A percentile compares a stretch with the other conserved stretches of the same genome.
Conservation (phyloP, 2,797 vertebrate species). For the Poeciliopsis gracilis region DNA sequence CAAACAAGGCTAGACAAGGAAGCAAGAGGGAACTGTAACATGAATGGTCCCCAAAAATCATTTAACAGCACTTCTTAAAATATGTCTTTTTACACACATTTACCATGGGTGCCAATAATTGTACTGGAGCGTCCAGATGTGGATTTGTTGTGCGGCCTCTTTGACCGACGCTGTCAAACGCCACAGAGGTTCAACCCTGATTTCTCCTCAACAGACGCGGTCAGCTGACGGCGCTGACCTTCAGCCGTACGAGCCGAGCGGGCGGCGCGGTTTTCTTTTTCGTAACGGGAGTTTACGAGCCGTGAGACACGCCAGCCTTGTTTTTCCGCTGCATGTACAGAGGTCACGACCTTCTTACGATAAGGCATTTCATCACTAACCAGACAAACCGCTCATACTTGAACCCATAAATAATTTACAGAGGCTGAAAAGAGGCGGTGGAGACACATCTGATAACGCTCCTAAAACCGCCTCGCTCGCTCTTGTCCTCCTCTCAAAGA, state of each 20-base stretch:
- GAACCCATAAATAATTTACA: conserved; percentile 68
- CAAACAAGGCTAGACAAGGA: background rate
- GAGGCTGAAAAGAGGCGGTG: conserved; percentile 43
- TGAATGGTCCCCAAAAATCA: background rate
- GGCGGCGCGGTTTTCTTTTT: conserved; percentile 26
- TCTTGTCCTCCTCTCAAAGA: conserved; percentile 8
- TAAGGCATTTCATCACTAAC: conserved; percentile 60
- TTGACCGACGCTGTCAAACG: conserved; percentile 32
- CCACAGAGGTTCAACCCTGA: conserved; percentile 25
- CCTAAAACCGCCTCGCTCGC: conserved; percentile 32
- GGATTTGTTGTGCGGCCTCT: conserved; percentile 16
- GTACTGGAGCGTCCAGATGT: conserved; percentile 27
- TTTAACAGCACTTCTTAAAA: background rate
- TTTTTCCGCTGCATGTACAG: conserved; percentile 35
- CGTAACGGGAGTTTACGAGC: conserved; percentile 48
- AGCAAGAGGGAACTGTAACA: background rate
- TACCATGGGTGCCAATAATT: conserved; percentile 1
- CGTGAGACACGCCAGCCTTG: conserved; percentile 54
- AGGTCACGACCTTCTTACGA: conserved; percentile 49
- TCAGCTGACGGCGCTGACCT: conserved; percentile 41
- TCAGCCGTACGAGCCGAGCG: conserved; percentile 28
- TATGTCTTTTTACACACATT: background rate
- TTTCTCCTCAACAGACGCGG: conserved; percentile 18
- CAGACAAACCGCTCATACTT: conserved; percentile 41
- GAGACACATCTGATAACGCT: conserved; percentile 48